Evolutionary conservation across 2,888 invertebrate species (phyloP).

Genomic region (Ellobium chinense): DNA sequence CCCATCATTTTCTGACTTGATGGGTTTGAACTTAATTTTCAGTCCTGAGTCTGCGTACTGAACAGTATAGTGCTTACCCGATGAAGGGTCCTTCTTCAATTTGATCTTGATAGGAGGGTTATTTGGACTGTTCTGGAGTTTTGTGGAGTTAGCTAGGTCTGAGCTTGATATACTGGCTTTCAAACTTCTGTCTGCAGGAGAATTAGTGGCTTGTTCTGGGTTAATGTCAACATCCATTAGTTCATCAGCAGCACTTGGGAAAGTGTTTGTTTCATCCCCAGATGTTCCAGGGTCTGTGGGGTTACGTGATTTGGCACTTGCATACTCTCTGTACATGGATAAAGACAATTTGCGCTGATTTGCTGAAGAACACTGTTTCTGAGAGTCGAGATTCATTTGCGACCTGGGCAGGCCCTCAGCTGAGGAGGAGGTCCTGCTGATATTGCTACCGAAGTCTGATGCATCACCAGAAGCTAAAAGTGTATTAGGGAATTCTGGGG

Average conservation of each 20-base stretch:
- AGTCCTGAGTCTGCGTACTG: constrained; percentile 35
- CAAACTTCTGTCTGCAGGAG: neutral
- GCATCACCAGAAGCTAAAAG: neutral
- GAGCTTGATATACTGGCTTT: neutral
- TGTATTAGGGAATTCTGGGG: neutral
- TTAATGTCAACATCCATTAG: neutral
- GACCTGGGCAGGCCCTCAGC: neutral
- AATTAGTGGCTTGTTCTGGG: neutral
- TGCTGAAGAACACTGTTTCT: constrained; percentile 9
- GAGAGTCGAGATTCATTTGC: neutral
- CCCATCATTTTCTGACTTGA: neutral
- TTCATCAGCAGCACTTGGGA: neutral
- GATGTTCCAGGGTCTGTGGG: neutral
- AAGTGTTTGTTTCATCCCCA: neutral
- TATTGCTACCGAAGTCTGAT: neutral
- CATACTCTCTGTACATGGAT: constrained; percentile 35
- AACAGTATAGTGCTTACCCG: constrained; percentile 30
- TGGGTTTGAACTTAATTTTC: constrained; percentile 39
- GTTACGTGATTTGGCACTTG: constrained; percentile 15
- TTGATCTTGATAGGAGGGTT: constrained; percentile 40
- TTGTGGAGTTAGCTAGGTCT: constrained; percentile 18
- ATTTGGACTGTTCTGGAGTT: constrained; percentile 36
- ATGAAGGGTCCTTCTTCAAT: constrained; percentile 28
- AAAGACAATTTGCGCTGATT: constrained; percentile 33
- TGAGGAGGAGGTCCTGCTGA: neutral